Evolutionary conservation across 2,797 vertebrate genomes (phyloP).

Genomic region (Buphagus erythrorhynchus): DNA sequence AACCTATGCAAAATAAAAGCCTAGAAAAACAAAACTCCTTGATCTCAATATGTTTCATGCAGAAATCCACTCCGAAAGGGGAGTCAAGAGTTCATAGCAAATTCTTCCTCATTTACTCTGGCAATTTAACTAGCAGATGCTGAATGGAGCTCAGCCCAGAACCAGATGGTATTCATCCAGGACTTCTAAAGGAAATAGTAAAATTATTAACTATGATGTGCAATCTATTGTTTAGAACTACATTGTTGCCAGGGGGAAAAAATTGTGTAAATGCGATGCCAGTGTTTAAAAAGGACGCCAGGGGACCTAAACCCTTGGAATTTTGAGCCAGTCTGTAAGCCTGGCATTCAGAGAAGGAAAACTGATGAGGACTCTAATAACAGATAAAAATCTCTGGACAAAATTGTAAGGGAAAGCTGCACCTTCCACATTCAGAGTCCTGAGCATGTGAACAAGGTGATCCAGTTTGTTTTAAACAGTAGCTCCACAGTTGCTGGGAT

Average conservation of each 20-base stretch:
- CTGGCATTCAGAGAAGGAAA: background rate
- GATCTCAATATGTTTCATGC: background rate
- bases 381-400: background rate
- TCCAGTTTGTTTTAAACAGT: background rate
- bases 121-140: constrained; percentile 30
- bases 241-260: background rate
- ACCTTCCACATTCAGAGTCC: background rate
- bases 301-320: background rate
- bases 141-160: constrained; percentile 14
- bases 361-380: background rate
- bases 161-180: constrained; percentile 49
- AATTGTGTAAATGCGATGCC: background rate
- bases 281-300: background rate
- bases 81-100: constrained; percentile 44
- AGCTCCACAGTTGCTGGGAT: background rate
- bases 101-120: constrained; percentile 27
- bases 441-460: background rate
- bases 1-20: background rate
- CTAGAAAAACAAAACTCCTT: background rate
- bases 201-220: constrained; percentile 41
- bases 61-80: background rate
- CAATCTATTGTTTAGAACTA: background rate
- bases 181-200: constrained; percentile 53
- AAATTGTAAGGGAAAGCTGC: background rate
- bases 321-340: background rate